Evolutionary conservation across 1,140 invertebrate species (phyloP).

Genomic region (Dinothrombium tinctorium): DNA sequence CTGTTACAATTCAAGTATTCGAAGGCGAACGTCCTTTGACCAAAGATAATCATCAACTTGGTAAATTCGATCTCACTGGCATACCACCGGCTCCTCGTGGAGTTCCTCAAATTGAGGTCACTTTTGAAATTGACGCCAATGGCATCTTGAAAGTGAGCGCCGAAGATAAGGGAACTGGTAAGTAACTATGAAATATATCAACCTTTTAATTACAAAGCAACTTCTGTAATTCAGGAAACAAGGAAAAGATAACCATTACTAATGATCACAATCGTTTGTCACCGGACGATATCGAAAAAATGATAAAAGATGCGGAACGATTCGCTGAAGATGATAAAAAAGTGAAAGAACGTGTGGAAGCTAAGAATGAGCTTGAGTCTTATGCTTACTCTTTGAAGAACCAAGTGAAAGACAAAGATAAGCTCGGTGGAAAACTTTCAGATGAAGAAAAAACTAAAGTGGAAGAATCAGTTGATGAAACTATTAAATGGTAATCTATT

Average conservation of each 20-base stretch:
- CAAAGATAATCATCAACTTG: constrained; percentile 91
- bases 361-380: constrained; percentile 33
- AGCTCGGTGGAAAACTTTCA: constrained; percentile 35
- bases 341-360: constrained; percentile 44
- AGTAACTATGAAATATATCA: constrained; percentile 98
- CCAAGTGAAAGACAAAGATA: constrained; percentile 28
- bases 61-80: constrained; percentile 94
- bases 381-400: constrained; percentile 61
- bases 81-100: constrained; percentile 92
- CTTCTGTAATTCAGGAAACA: constrained; percentile 76
- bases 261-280: constrained; percentile 87
- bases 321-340: constrained; percentile 79
- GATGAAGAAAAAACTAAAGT: constrained; percentile 64
- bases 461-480: constrained; percentile 70
- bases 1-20: constrained; percentile 89
- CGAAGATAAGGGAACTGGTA: constrained; percentile 93
- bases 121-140: constrained; percentile 97
- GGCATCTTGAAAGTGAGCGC: constrained; percentile 84
- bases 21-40: constrained; percentile 98
- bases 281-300: constrained; percentile 89
- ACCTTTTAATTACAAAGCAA: constrained; percentile 81
- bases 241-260: constrained; percentile 66
- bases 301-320: constrained; percentile 90
- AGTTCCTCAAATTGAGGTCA: constrained; percentile 61
- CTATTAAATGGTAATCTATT: constrained; percentile 83